Conservation (phyloP, 1,140 invertebrate species). For the Procambarus clarkii region DNA sequence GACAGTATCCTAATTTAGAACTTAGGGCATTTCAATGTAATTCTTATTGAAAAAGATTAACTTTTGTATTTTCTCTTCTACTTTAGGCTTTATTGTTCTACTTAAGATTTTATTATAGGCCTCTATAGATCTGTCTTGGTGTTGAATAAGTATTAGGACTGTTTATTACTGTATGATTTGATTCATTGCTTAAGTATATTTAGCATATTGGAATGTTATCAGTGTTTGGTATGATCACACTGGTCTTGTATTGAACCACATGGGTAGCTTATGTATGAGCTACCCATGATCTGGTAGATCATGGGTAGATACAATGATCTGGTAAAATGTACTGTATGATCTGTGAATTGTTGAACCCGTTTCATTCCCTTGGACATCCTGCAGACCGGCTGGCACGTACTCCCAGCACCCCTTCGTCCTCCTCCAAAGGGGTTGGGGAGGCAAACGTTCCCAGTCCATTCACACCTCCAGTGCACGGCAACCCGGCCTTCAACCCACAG, state of each 20-base stretch:
- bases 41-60: no score
- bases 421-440: constrained; percentile 74
- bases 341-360: neutral
- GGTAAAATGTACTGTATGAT: neutral
- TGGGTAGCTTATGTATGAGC: no score
- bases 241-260: neutral
- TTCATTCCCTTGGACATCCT: constrained; percentile 6
- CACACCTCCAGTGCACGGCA: constrained; percentile 90
- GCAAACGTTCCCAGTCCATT: constrained; percentile 85
- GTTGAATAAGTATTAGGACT: no score
- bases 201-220: neutral
- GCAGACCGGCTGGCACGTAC: constrained; percentile 57
- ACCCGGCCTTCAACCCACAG: constrained; percentile 94
- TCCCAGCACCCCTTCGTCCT: constrained; percentile 36
- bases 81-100: no score
- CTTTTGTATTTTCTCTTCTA: no score
- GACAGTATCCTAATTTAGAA: no score
- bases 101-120: no score
- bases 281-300: no score
- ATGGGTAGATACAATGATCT: no score
- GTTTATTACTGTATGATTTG: neutral
- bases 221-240: neutral
- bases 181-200: neutral
- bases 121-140: no score
- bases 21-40: no score